A percentile compares a stretch with the other conserved stretches of the same genome.
phyloP scores from a whole-genome alignment of 2,113 vertebrate species.

The Vireo altiloquus region DNA sequence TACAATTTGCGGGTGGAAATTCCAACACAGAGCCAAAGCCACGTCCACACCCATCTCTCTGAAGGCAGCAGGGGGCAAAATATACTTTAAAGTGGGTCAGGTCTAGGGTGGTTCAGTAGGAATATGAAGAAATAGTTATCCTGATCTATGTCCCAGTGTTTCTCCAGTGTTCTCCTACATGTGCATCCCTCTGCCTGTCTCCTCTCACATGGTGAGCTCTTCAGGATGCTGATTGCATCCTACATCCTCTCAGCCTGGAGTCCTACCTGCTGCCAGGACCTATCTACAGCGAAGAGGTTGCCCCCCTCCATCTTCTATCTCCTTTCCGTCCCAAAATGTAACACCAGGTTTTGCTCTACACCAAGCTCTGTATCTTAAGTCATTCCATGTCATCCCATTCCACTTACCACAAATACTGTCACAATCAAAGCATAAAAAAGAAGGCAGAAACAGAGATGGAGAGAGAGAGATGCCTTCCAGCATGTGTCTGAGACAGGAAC shows the following conservation, averaged over 20 bases:
- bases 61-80: neutral
- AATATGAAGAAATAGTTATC: neutral
- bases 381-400: neutral
- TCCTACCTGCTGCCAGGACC: neutral
- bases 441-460: neutral
- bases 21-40: neutral
- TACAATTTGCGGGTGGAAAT: neutral
- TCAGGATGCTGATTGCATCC: neutral
- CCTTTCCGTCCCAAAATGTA: neutral
- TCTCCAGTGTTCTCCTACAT: neutral
- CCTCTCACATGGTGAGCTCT: neutral
- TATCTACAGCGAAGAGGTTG: neutral
- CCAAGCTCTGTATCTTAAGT: neutral
- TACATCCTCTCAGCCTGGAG: neutral
- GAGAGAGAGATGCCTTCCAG: neutral
- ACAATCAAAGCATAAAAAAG: neutral
- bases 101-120: too few relatives aligned
- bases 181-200: neutral
- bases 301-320: too few relatives aligned
- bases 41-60: neutral
- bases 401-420: neutral
- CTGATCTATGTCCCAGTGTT: neutral
- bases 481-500: accelerated
- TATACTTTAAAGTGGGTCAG: neutral
- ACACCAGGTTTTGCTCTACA: neutral